Evolutionary conservation across 2,888 invertebrate species (phyloP).

Genomic region (Cepaea hortensis): DNA sequence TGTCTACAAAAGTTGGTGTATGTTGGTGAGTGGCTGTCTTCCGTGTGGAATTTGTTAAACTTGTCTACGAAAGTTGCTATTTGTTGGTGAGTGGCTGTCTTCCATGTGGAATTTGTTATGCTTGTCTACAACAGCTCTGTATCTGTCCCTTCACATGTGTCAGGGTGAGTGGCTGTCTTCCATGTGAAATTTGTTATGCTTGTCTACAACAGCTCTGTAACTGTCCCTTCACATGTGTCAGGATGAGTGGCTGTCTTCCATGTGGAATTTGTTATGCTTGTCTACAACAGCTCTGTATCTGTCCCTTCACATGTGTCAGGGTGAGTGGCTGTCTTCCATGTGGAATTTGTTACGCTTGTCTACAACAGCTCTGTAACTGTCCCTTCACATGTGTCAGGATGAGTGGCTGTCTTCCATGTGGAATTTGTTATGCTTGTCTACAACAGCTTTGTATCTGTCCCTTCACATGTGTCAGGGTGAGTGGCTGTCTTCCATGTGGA

Average conservation of each 20-base stretch:
- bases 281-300: too few species aligned
- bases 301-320: too few species aligned
- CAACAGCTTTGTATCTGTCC: too few species aligned
- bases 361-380: too few species aligned
- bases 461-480: too few species aligned
- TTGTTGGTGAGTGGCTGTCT: conserved; percentile 71
- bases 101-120: not conserved
- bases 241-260: conserved; percentile 57
- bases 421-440: not conserved
- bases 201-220: too few species aligned
- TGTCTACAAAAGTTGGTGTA: conserved; percentile 71
- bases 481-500: conserved; percentile 46
- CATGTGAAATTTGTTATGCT: not conserved
- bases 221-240: too few species aligned
- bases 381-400: too few species aligned
- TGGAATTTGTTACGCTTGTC: not conserved
- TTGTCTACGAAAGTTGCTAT: conserved; percentile 70
- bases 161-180: conserved; percentile 66
- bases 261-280: not conserved
- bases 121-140: too few species aligned
- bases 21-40: conserved; percentile 70
- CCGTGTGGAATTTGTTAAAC: not conserved
- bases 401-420: conserved; percentile 50
- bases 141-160: too few species aligned
- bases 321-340: conserved; percentile 60